Conservation (phyloP, 2,888 invertebrate species). For the Drosophila neoperkinsi region DNA sequence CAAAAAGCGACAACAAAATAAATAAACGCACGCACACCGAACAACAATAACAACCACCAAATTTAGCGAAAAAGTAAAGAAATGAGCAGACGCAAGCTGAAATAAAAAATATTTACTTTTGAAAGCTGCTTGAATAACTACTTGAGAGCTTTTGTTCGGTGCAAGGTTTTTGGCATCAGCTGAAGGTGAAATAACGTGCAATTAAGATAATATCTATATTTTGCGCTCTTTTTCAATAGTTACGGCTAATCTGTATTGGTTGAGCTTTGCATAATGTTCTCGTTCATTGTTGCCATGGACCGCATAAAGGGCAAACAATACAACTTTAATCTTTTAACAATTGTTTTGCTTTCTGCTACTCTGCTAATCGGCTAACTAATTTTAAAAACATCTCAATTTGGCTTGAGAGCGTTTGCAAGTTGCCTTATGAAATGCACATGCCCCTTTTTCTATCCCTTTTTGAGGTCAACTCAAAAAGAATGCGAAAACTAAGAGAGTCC, state of each 20-base stretch:
- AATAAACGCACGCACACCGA: conserved; percentile 51
- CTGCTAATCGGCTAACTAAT: not conserved
- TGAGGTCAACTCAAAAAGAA: conserved; percentile 4
- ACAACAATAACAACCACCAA: conserved; percentile 3
- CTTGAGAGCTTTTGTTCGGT: not conserved
- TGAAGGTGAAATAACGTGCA: conserved; percentile 1
- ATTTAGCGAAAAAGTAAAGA: not conserved
- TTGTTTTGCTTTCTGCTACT: not conserved
- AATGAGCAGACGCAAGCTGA: conserved; percentile 3
- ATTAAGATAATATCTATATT: not conserved
- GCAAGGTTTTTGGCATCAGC: not conserved
- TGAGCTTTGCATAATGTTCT: not conserved
- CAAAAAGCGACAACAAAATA: conserved; percentile 62
- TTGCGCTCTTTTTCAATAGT: not conserved
- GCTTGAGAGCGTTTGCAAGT: conserved; percentile 3
- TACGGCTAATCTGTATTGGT: not conserved
- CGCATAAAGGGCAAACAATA: not conserved
- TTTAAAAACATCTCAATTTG: not conserved
- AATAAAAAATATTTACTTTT: conserved; percentile 17
- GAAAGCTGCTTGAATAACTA: conserved; percentile 6
- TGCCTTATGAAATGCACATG: conserved; percentile 8
- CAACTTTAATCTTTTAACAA: not conserved
- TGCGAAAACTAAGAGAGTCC: conserved; percentile 1
- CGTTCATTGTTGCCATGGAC: not conserved
- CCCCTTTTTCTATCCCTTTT: not conserved